phyloP scores from a whole-genome alignment of 2,113 vertebrate genomes.

The Callipepla squamata region DNA sequence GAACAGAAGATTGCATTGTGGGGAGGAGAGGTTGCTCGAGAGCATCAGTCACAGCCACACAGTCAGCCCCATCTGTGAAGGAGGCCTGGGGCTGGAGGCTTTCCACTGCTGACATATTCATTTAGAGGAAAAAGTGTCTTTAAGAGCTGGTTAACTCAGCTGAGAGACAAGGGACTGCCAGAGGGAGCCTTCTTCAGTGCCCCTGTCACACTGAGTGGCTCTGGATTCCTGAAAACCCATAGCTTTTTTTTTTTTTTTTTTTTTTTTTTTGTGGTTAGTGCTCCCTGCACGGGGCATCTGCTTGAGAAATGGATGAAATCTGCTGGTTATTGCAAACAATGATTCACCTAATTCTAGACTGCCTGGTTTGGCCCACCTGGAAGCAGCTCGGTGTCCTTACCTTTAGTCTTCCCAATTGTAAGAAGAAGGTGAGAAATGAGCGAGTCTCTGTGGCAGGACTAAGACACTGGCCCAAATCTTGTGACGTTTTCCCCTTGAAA shows the following conservation, averaged over 20 bases:
- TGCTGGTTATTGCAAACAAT: background rate
- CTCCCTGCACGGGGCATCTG: background rate
- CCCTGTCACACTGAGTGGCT: fast-evolving
- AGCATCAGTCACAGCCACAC: background rate
- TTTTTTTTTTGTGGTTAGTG: background rate
- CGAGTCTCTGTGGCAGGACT: background rate
- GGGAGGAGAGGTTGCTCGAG: background rate
- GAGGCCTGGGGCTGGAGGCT: background rate
- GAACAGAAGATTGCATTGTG: background rate
- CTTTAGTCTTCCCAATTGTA: background rate
- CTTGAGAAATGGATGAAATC: too few relatives aligned
- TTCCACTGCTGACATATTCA: background rate
- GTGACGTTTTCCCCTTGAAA: background rate
- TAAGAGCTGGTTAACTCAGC: background rate
- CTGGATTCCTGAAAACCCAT: background rate
- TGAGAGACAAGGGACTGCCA: background rate
- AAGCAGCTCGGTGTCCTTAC: background rate
- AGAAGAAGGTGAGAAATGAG: background rate
- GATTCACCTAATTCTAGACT: background rate
- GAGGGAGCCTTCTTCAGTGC: background rate
- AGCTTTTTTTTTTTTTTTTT: background rate
- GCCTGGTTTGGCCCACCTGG: background rate
- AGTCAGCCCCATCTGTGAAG: background rate
- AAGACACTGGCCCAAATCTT: background rate
- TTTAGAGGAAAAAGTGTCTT: background rate